Percentiles rank a stretch among this genome's conserved stretches.
Evolutionary conservation across 2,888 invertebrate species (phyloP).

Genomic region (Drosophila colorata): DNA sequence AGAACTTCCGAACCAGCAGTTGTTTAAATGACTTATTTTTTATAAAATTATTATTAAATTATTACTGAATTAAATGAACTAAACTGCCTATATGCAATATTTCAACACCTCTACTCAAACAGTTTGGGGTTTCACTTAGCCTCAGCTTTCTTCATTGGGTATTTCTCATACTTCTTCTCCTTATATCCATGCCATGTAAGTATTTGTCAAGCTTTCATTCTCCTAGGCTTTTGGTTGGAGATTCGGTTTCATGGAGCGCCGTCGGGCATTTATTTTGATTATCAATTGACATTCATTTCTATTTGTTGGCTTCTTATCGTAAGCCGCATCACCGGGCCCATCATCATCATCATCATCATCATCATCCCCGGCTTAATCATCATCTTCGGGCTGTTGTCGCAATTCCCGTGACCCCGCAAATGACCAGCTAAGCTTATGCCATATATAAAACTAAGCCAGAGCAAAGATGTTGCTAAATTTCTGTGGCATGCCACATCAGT

Average conservation of each 20-base stretch:
- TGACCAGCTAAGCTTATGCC: conserved; percentile 57
- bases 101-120: too few species aligned
- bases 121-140: too few species aligned
- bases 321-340: conserved; percentile 54
- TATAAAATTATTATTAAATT: too few species aligned
- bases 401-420: conserved; percentile 45
- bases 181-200: not conserved
- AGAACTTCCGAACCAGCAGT: too few species aligned
- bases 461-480: conserved; percentile 30
- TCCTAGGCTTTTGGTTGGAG: not conserved
- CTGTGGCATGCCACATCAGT: conserved; percentile 53
- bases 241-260: conserved; percentile 16
- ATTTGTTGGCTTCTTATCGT: conserved; percentile 81
- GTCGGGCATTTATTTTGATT: conserved; percentile 84
- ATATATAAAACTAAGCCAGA: conserved; percentile 49
- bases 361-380: conserved; percentile 13
- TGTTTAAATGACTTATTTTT: too few species aligned
- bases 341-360: conserved; percentile 20
- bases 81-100: too few species aligned
- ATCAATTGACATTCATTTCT: conserved; percentile 84
- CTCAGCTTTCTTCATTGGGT: too few species aligned
- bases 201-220: conserved; percentile 48
- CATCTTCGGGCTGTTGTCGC: conserved; percentile 3
- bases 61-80: too few species aligned
- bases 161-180: too few species aligned